A percentile compares a stretch with the other conserved stretches of the same genome.
Evolutionary conservation across 2,113 vertebrate genomes (phyloP).

Genomic region (Cynopterus brachyotis): DNA sequence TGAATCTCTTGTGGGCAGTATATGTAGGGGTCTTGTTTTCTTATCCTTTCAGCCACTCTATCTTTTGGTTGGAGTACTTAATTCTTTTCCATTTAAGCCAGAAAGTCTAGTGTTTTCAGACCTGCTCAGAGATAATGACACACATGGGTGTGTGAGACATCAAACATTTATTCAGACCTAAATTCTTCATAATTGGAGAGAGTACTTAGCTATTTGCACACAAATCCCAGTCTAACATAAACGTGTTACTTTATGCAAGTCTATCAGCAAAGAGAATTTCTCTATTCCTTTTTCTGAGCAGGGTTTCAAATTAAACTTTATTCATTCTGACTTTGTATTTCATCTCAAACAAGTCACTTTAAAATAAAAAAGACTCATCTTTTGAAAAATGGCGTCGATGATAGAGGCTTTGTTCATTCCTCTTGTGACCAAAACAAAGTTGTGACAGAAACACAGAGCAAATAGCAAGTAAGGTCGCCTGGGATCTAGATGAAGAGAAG

Average conservation of each 20-base stretch:
- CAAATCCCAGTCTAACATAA: background rate
- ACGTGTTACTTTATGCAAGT: background rate
- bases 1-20: too few species aligned
- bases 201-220: background rate
- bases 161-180: background rate
- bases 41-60: too few species aligned
- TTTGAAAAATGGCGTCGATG: too few species aligned
- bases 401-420: too few species aligned
- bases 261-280: background rate
- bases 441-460: too few species aligned
- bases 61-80: too few species aligned
- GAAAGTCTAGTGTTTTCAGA: background rate
- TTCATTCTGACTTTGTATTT: background rate
- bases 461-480: too few species aligned
- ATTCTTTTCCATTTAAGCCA: too few species aligned
- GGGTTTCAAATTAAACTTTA: conserved; percentile 11
- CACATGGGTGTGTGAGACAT: background rate
- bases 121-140: background rate
- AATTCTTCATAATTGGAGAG: background rate
- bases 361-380: background rate
- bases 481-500: too few species aligned
- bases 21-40: too few species aligned
- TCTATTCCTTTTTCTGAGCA: background rate
- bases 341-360: background rate
- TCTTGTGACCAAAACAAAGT: too few species aligned